These are phyloP conservation scores for Polia nebulosa DNA, from an alignment of 2,888 invertebrate species.

Conservation along the genomic window DNA sequence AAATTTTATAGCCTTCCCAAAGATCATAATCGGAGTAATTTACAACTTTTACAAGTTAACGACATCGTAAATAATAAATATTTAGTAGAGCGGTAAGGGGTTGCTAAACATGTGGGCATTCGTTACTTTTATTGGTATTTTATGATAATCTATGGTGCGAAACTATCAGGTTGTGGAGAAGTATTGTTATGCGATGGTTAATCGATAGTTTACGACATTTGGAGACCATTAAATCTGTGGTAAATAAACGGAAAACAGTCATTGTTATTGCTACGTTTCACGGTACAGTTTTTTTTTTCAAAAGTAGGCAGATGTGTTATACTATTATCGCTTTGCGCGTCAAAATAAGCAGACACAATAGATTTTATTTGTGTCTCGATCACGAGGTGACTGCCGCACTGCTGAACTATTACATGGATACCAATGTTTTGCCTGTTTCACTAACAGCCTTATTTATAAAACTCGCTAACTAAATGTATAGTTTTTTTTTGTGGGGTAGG, in stretches of 20 bases:
- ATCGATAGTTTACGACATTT: slow-evolving; percentile 9
- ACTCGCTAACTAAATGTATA: too few species aligned
- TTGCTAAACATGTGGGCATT: slow-evolving; percentile 58
- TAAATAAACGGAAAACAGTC: neutral
- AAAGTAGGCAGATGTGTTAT: too few species aligned
- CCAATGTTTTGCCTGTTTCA: too few species aligned
- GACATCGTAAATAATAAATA: slow-evolving; percentile 78
- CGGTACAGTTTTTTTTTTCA: too few species aligned
- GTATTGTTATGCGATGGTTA: slow-evolving; percentile 14
- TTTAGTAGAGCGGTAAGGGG: slow-evolving; percentile 67
- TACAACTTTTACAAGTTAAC: slow-evolving; percentile 82
- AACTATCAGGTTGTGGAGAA: slow-evolving; percentile 37
- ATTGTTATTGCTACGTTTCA: too few species aligned
- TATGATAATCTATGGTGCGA: slow-evolving; percentile 56
- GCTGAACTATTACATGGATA: too few species aligned
- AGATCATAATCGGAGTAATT: slow-evolving; percentile 78
- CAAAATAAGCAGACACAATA: too few species aligned
- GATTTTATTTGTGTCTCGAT: too few species aligned
- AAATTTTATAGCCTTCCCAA: slow-evolving; percentile 68
- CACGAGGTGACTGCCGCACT: too few species aligned
- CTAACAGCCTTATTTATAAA: too few species aligned
- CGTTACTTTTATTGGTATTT: slow-evolving; percentile 51
- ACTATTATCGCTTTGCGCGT: too few species aligned
- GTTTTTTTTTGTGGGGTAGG: too few species aligned
- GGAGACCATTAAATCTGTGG: neutral